Percentiles rank a stretch among this genome's conserved stretches.
These are phyloP conservation scores for Lagenorhynchus albirostris DNA, from an alignment of 2,113 vertebrate species.

Conservation along the genomic window DNA sequence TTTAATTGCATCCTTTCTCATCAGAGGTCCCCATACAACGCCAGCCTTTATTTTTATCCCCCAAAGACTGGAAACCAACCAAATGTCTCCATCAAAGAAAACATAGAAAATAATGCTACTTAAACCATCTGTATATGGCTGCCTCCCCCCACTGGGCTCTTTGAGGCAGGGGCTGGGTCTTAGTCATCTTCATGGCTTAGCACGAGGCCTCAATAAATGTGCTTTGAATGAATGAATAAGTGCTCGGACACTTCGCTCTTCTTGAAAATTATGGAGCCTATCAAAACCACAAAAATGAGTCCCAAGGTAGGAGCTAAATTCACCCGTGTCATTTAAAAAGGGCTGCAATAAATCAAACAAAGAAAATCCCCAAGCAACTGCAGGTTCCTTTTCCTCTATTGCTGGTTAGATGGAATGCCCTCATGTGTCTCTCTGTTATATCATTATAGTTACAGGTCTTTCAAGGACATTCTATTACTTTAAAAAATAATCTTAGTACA, in stretches of 20 bases:
- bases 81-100: too few relatives aligned
- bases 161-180: not conserved
- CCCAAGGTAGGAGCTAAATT: not conserved
- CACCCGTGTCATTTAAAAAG: not conserved
- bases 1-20: slow-evolving; percentile 31
- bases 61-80: too few relatives aligned
- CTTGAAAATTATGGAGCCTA: not conserved
- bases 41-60: slow-evolving; percentile 36
- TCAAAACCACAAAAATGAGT: slow-evolving; percentile 21
- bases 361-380: not conserved
- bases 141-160: not conserved
- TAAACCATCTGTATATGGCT: not conserved
- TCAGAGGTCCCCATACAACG: not conserved
- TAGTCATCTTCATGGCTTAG: not conserved
- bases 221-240: slow-evolving; percentile 25
- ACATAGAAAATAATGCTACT: not conserved
- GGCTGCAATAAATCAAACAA: not conserved
- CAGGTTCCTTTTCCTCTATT: not conserved
- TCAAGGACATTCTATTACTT: slow-evolving; percentile 22
- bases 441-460: not conserved
- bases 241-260: not conserved
- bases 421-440: not conserved
- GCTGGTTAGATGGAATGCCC: not conserved
- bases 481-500: not conserved
- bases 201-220: not conserved